Evolutionary conservation across 2,797 vertebrate genomes (phyloP).

Genomic region (Molossus molossus): DNA sequence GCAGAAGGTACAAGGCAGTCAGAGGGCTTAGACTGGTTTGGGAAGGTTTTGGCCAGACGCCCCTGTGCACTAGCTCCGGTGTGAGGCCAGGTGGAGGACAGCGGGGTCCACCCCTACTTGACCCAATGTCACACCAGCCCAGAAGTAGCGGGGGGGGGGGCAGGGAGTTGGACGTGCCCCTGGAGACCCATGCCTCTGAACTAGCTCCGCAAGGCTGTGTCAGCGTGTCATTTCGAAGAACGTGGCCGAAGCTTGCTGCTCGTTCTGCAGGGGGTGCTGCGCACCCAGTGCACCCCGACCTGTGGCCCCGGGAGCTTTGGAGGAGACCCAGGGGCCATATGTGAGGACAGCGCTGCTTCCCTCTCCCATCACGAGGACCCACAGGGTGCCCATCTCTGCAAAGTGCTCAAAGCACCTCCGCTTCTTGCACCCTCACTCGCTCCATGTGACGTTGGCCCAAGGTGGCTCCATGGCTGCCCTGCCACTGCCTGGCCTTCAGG

Average conservation of each 20-base stretch:
- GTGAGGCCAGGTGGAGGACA: background rate
- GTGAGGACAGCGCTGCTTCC: background rate
- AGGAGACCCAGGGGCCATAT: background rate
- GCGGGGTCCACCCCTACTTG: background rate
- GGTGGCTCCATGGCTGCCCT: background rate
- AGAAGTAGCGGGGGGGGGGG: too few relatives aligned
- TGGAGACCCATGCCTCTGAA: background rate
- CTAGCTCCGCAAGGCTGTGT: background rate
- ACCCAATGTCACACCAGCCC: background rate
- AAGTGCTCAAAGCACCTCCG: background rate
- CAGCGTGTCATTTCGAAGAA: background rate
- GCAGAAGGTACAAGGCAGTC: background rate
- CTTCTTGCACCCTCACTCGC: background rate
- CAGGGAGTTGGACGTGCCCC: background rate
- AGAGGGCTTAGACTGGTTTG: background rate
- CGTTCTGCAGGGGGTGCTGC: fast-evolving
- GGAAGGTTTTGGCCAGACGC: background rate
- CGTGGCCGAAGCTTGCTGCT: background rate
- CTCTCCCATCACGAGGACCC: background rate
- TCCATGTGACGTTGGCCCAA: background rate
- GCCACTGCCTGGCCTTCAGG: background rate
- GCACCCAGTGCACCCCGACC: background rate
- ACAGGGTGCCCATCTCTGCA: background rate
- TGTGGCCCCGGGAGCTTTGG: background rate
- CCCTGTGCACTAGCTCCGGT: too few relatives aligned